phyloP scores from a whole-genome alignment of 2,797 vertebrate genomes.

The Dallia pectoralis region DNA sequence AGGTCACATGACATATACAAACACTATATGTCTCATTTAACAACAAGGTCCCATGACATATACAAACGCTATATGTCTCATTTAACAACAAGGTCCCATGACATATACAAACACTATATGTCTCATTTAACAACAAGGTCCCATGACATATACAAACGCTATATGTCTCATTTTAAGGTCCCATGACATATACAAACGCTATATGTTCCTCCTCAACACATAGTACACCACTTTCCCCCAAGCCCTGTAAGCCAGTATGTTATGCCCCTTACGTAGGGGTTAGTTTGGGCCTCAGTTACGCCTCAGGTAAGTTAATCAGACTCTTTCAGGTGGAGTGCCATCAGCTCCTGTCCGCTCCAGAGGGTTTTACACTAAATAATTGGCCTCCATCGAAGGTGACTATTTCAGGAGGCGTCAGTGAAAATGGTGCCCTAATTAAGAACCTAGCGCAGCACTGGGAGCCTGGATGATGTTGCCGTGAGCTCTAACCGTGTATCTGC shows the following conservation, averaged over 20 bases:
- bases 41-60: too few relatives aligned
- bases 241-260: background rate
- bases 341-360: slow-evolving; percentile 27
- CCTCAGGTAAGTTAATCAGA: slow-evolving; percentile 34
- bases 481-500: background rate
- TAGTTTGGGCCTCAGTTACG: background rate
- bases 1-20: too few relatives aligned
- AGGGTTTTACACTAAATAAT: slow-evolving; percentile 52
- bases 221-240: background rate
- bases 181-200: slow-evolving; percentile 34
- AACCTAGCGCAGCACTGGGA: slow-evolving; percentile 35
- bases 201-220: slow-evolving; percentile 22
- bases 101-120: too few relatives aligned
- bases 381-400: slow-evolving; percentile 58
- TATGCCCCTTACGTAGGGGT: background rate
- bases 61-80: too few relatives aligned
- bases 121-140: too few relatives aligned
- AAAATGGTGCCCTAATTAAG: slow-evolving; percentile 62
- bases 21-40: too few relatives aligned
- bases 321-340: slow-evolving; percentile 42
- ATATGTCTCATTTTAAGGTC: too few relatives aligned
- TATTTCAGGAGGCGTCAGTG: slow-evolving; percentile 34
- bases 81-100: too few relatives aligned
- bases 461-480: background rate
- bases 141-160: too few relatives aligned